Conservation (phyloP, 2,888 invertebrate species). For the Harpalus rufipes region DNA sequence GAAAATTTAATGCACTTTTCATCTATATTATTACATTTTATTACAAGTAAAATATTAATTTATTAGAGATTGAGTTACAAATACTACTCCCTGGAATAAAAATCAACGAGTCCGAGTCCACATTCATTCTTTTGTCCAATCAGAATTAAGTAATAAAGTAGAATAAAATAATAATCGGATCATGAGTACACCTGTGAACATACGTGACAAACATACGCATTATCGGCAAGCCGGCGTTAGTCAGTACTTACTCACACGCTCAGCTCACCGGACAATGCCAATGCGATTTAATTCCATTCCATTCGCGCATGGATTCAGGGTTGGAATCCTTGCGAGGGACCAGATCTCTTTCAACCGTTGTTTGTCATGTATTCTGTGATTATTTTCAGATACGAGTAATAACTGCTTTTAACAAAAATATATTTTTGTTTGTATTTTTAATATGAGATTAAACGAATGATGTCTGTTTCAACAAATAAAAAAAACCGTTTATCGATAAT, state of each 20-base stretch:
- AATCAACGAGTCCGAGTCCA: background rate
- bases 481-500: too few species aligned
- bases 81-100: background rate
- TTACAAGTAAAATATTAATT: background rate
- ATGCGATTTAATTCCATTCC: slow-evolving; percentile 15
- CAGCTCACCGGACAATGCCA: slow-evolving; percentile 26
- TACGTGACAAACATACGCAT: slow-evolving; percentile 19
- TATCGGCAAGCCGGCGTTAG: slow-evolving; percentile 5
- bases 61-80: background rate
- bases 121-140: slow-evolving; percentile 6
- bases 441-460: background rate
- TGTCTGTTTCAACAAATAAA: too few species aligned
- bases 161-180: slow-evolving; percentile 29
- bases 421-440: background rate
- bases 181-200: slow-evolving; percentile 26
- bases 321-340: background rate
- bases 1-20: too few species aligned
- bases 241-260: slow-evolving; percentile 24
- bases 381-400: background rate
- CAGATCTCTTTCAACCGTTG: background rate
- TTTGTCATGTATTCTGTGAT: background rate
- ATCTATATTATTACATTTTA: too few species aligned
- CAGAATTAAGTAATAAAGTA: slow-evolving; percentile 29
- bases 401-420: background rate
- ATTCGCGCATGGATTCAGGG: background rate